Conservation (phyloP, 1,140 invertebrate species). For the Theocolax elegans region DNA sequence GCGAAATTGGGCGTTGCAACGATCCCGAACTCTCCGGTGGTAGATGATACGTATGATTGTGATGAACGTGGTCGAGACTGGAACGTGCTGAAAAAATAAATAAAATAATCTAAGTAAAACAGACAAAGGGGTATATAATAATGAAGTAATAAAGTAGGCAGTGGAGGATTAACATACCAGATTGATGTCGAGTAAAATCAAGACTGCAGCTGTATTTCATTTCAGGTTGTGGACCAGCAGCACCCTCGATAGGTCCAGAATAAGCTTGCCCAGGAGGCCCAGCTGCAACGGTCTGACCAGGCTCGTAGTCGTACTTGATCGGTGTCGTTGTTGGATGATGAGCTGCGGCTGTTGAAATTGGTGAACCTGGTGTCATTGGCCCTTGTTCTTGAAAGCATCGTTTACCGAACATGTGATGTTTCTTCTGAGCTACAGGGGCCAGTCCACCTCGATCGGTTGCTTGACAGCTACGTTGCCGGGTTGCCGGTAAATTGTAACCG, state of each 20-base stretch:
- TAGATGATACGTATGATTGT: constrained; percentile 87
- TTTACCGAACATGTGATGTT: constrained; percentile 92
- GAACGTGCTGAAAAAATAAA: constrained; percentile 60
- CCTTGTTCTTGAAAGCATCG: constrained; percentile 77
- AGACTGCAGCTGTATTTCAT: constrained; percentile 79
- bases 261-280: constrained; percentile 67
- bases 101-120: background rate
- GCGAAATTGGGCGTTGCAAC: constrained; percentile 76
- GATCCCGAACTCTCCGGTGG: constrained; percentile 78
- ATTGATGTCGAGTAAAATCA: constrained; percentile 75
- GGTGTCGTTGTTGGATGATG: constrained; percentile 55
- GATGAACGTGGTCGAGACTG: constrained; percentile 74
- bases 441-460: constrained; percentile 60
- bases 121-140: background rate
- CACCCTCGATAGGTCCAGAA: constrained; percentile 65
- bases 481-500: constrained; percentile 68
- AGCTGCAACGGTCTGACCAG: constrained; percentile 67
- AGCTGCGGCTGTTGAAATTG: constrained; percentile 28
- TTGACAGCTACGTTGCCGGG: constrained; percentile 48
- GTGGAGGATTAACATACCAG: too few relatives aligned
- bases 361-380: constrained; percentile 48
- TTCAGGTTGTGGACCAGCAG: constrained; percentile 71
- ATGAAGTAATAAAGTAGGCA: too few relatives aligned
- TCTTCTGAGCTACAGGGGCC: constrained; percentile 86
- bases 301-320: constrained; percentile 74